Evolutionary conservation across 2,888 invertebrate species (phyloP), one percentile per base, ranked within the genome.

Genomic region (Podotricha telesiphe): DNA sequence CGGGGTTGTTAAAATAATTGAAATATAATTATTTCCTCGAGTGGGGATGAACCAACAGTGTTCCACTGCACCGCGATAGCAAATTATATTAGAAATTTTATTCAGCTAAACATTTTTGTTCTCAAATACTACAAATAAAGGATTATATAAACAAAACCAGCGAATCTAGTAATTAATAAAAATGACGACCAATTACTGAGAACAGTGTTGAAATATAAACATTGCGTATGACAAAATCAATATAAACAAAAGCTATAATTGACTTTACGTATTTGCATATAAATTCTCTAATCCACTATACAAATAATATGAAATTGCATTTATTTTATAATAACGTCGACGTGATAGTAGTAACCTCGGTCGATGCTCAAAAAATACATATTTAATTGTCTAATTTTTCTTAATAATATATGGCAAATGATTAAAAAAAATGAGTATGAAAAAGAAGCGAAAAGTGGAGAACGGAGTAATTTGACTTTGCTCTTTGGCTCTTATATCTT

Each of bases 131-230:
- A n/a, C 3, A 42, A 20, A 22, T n/a, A 22, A 42, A n/a, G 20
- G n/a, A 59, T 22, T 45, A n/a, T 11, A 1, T 42, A 45, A 22
- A 15, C 22, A 45, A 28, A 59, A n/a, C n/a, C 5, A 40, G 15
- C 13, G n/a, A 17, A n/a, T 17, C 17, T 34, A 1, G 42, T 3
- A 59, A 59, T 59, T 11, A 59, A 45, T 42, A 59, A 45, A 42
- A 45, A 22, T 2, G 15, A 59, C 22, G 45, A 42, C 45, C 28
- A 59, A 59, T 59, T 7, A 17, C 28, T 28, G 11, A 8, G 22
- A 28, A 22, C 8, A 28, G n/a, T 59, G 22, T 11, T 28, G 45
- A n/a, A 59, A 59, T 59, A 17, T 10, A 45, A 45, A 59, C 28
- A 45, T 45, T 11, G 22, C 28, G 22, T 11, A 45, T 59, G 45